Evolutionary conservation across 1,140 invertebrate species (phyloP), one percentile per base, ranked within the genome.

Genomic region (Planococcus citri): DNA sequence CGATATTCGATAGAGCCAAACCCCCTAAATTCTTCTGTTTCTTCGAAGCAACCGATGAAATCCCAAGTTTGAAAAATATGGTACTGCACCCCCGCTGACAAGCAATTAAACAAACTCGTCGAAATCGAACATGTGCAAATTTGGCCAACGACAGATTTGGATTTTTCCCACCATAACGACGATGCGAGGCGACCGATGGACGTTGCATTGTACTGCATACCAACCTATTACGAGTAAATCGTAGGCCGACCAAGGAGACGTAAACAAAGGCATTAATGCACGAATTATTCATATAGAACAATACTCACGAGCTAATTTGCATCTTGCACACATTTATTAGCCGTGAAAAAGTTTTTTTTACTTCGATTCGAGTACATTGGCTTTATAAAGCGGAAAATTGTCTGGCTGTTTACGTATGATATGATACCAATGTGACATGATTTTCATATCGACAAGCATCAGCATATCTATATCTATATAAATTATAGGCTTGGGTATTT

Each of bases 251-350:
- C 41, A 51, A 51, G 41, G n/a, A 51, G n/a, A 51, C 4, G n/a
- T 3, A 51, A 51, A 51, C 41, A 51, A 51, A 51, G 41, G 41
- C n/a, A 51, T 51, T 51, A 51, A 51, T 51, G 17, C 41, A 51
- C 41, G 41, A 51, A 51, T 51, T 51, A 51, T 51, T 51, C 41
- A 51, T 51, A 20, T 51, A 51, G 17, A 51, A 51, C 41, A 51
- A 51, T 51, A 51, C 41, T 51, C 41, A 51, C 41, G 41, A 51
- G 41, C 41, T 51, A 51, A 51, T 51, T 51, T 51, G 41, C 41
- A 51, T 51, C 41, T 51, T 3, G n/a, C 41, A 20, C 41, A 51
- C 41, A 17, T 9, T 51, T n/a, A 51, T 51, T 51, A 51, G 41
- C 10, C n/a, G 41, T 51, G 41, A 51, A 17, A 51, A n/a, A n/a